Base-by-base conservation (phyloP, 2,113 vertebrate genomes). In the Platanista minor region DNA sequence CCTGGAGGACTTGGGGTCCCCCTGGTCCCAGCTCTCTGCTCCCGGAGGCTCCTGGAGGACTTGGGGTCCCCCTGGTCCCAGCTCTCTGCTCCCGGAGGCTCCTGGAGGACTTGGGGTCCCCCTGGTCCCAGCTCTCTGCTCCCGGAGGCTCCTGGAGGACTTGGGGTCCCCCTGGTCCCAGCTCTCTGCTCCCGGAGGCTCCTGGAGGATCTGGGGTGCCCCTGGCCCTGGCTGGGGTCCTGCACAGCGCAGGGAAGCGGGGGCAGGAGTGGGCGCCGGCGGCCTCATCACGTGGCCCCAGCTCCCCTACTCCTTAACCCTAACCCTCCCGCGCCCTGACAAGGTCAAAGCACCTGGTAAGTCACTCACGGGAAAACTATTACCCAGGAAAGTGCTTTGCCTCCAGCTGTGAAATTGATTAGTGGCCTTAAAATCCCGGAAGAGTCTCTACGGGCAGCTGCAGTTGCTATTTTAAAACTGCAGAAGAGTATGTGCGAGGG, bases 401-500 rank as follows among this genome's bases (percentile, higher is more conserved):
- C 90, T 94, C 90, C 90, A 97, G 96, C 96, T 97, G 90, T 94
- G 81, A 97, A 97, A 94, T 59, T 97, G 95, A 97, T 97, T 95
- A 94, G 81, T 91, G 81, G 36, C 46, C 89, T 86, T 87, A 43
- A 57, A 95, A 83, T 91, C 93, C 97, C 96, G 18, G 6, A 89
- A 87, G 94, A 83, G 31, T 78, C 80, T 91, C 92, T n/a, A 11
- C 81, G 52, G 78, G 54, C 96, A 94, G 87, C 95, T 96, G 81
- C 20, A 80, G 77, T 61, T 96, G 77, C 90, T 97, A 91, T 97
- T 97, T 96, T 92, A 92, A 96, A 96, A 66, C 71, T 13, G n/a
- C 57, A 71, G 39, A 31, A 64, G 69, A 74, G 77, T 61, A 20
- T 61, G 25, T 33, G 46, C 43, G 17, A n/a, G 23, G 57, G 21